These are phyloP conservation scores for Thymallus thymallus DNA, from an alignment of 2,113 vertebrate genomes.

Conservation along the genomic window DNA sequence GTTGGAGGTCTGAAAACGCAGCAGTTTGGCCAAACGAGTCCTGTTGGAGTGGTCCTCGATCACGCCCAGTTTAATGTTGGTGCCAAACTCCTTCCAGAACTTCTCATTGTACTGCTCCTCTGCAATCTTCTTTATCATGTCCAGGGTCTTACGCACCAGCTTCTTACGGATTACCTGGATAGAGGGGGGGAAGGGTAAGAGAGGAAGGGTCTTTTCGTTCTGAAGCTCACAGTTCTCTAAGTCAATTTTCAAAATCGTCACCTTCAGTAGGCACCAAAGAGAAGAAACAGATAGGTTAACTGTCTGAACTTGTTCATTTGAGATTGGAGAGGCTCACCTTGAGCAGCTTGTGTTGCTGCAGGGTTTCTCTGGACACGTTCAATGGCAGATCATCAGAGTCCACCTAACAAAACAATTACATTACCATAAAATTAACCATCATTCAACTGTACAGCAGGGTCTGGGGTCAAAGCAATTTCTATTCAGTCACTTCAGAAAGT, in stretches of 20 bases:
- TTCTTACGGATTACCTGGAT: constrained; percentile 96
- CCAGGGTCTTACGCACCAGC: constrained; percentile 95
- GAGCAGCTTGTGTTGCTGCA: constrained; percentile 96
- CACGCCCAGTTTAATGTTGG: constrained; percentile 96
- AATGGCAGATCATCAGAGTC: constrained; percentile 98
- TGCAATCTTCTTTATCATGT: constrained; percentile 99
- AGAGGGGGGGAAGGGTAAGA: background rate
- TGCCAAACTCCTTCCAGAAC: constrained; percentile 99
- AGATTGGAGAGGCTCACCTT: constrained; percentile 75
- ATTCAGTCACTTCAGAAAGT: no score
- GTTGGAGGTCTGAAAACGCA: constrained; percentile 94
- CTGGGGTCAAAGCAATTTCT: no score
- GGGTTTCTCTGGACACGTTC: constrained; percentile 96
- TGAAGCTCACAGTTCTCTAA: background rate
- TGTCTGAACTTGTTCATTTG: background rate
- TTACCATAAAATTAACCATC: no score
- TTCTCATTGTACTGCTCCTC: constrained; percentile 95
- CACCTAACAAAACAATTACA: constrained; percentile 72
- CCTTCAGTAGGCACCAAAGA: no score
- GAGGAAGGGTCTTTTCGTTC: background rate
- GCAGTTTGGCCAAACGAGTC: constrained; percentile 94
- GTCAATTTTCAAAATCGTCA: background rate
- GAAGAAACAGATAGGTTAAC: background rate
- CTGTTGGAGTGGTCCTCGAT: constrained; percentile 99
- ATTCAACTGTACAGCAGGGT: no score